Percentiles rank a stretch among this genome's conserved stretches.
These are phyloP conservation scores for Cotesia congregata DNA, from an alignment of 2,888 invertebrate species.

Conservation along the genomic window DNA sequence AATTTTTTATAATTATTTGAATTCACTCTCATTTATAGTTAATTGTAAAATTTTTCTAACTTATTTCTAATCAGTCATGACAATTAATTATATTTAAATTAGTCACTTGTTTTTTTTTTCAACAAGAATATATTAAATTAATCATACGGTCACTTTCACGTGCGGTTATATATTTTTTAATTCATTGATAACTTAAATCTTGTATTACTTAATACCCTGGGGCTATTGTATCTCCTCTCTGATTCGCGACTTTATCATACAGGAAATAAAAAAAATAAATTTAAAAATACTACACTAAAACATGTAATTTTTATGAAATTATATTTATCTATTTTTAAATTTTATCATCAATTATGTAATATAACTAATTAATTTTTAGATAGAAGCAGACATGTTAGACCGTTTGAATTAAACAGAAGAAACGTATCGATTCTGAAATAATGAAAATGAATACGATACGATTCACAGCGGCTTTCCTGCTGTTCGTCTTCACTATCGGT, in stretches of 20 bases:
- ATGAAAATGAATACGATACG: slow-evolving; percentile 28
- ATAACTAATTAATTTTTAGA: slow-evolving; percentile 41
- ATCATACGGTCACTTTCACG: not conserved
- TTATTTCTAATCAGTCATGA: no score
- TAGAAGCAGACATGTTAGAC: slow-evolving; percentile 51
- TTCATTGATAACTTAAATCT: slow-evolving; percentile 13
- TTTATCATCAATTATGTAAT: not conserved
- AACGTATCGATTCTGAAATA: slow-evolving; percentile 9
- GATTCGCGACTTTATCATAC: slow-evolving; percentile 10
- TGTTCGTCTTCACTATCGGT: slow-evolving; percentile 29
- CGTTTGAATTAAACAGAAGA: slow-evolving; percentile 6
- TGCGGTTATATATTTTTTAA: slow-evolving; percentile 10
- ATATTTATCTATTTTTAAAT: no score
- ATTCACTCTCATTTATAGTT: no score
- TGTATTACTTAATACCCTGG: slow-evolving; percentile 2
- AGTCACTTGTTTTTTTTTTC: no score
- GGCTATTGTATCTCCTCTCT: not conserved
- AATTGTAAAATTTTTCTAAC: no score
- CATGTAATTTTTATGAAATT: no score
- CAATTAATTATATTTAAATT: not conserved
- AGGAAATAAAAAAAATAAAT: not conserved
- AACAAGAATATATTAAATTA: not conserved
- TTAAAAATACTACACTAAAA: no score
- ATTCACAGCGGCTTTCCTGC: slow-evolving; percentile 11
- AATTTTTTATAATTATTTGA: no score